Evolutionary conservation across 2,797 vertebrate genomes (phyloP), one percentile per base, ranked within the genome.

Genomic region (Sciaenops ocellatus): DNA sequence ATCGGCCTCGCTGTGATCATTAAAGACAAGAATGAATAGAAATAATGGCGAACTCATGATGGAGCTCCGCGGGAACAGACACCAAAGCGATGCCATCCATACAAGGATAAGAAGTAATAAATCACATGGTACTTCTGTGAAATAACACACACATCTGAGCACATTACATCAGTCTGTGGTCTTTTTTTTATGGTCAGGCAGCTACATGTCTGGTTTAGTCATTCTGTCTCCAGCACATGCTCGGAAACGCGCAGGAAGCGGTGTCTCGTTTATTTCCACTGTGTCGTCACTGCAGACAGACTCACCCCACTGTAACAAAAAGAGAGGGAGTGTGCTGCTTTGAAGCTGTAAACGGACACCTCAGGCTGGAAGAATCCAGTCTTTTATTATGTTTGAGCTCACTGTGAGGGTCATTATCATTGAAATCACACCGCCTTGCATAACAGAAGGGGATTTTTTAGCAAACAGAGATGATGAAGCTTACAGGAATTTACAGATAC

Each of bases 241-340:
- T 74, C 62, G 20, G 55, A 55, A 64, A 54, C 7, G 30, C 9
- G 48, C 70, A 64, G 64, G 75, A 69, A 69, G 47, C 70, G 34
- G 63, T 12, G 69, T n/a, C 22, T 65, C 10, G 2, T 24, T 67
- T 62, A 8, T 86, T 86, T 79, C 78, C 84, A 70, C 44, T 42
- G 1, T 78, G 76, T 65, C 83, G 74, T 83, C 87, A 89, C 22
- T 34, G 76, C 66, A 62, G 61, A 42, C n/a, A 30, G 34, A 42
- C 44, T 41, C 44, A 38, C 4, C n/a, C 13, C 17, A 18, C 10
- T 30, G 51, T 17, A 22, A 44, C 48, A 12, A 8, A 3, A 2
- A 34, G 6, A 17, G 54, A n/a, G 20, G 48, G 8, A 38, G 30
- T 41, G 57, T 6, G 52, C 6, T 17, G n/a, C 60, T 68, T 55